Evolutionary conservation across 2,888 invertebrate species (phyloP).

Genomic region (Apomyelois bistriatella): DNA sequence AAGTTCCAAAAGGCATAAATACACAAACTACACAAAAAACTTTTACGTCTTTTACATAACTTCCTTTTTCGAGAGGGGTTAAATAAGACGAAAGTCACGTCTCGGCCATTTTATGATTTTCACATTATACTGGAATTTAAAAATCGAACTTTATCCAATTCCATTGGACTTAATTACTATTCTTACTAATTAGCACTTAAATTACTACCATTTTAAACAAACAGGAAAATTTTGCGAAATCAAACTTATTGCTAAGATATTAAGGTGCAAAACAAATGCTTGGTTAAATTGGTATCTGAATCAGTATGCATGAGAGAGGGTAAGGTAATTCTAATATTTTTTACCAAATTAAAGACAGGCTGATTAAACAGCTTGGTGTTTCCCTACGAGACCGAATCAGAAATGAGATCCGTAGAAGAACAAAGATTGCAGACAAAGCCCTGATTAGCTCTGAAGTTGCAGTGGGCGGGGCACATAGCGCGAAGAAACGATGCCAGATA

Average conservation of each 20-base stretch:
- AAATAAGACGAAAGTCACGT: too few species aligned
- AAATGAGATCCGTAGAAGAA: too few species aligned
- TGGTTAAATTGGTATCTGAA: not conserved
- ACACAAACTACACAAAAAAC: too few species aligned
- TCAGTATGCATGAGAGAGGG: conserved; percentile 12
- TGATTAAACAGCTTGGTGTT: not conserved
- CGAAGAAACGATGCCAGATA: too few species aligned
- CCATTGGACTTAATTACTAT: conserved; percentile 1
- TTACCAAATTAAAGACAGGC: conserved; percentile 7
- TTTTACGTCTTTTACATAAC: too few species aligned
- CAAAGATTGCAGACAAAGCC: too few species aligned
- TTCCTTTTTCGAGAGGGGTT: too few species aligned
- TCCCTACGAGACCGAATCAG: too few species aligned
- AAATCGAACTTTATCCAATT: conserved; percentile 3
- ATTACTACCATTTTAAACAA: not conserved
- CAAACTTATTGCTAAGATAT: not conserved
- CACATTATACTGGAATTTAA: not conserved
- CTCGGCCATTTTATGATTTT: not conserved
- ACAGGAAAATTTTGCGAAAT: not conserved
- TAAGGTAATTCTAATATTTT: conserved; percentile 10
- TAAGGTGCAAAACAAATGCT: not conserved
- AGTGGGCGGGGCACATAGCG: too few species aligned
- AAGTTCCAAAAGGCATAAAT: too few species aligned
- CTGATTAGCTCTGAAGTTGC: too few species aligned
- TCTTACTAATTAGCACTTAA: conserved; percentile 6